Conservation (phyloP, 2,113 vertebrate genomes). For the cattle (Bos taurus) region ARS-UCD2.0 NC_037336.1:59970001-59970500, state of each 20-base stretch:
- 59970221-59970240: neutral
- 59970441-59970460: neutral
- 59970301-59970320: neutral
- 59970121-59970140: neutral
- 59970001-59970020: neutral
- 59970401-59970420: neutral
- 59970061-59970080: neutral
- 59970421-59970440: neutral
- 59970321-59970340: neutral
- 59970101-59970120: neutral
- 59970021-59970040: neutral
- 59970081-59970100: neutral
- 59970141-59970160: neutral
- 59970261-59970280: neutral
- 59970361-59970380: neutral
- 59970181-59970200: neutral
- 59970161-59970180: neutral
- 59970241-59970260: neutral
- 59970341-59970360: neutral
- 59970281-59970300: neutral
- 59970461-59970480: neutral
- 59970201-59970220: neutral
- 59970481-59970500: neutral
- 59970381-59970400: neutral
- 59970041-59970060: neutral